Evolutionary conservation across 2,888 invertebrate genomes (phyloP).

Genomic region (Ormyrus rosae): DNA sequence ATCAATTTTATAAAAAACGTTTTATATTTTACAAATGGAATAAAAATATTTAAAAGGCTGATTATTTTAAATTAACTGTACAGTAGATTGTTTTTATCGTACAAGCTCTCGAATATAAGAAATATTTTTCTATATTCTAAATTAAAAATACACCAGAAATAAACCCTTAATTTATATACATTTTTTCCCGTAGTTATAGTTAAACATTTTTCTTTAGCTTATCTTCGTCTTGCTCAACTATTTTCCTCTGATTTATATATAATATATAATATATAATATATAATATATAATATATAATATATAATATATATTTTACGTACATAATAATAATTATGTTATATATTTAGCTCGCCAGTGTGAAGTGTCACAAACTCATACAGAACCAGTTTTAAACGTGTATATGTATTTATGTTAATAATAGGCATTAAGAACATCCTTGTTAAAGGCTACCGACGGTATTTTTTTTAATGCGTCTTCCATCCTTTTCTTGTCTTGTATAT

Average conservation of each 20-base stretch:
- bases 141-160: conserved; percentile 12
- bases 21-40: too few relatives aligned
- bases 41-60: too few relatives aligned
- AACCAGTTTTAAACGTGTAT: conserved; percentile 39
- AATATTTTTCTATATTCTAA: too few relatives aligned
- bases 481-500: background rate
- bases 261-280: conserved; percentile 42
- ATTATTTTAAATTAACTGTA: too few relatives aligned
- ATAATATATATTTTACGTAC: conserved; percentile 31
- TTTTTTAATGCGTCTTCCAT: conserved; percentile 47
- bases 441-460: conserved; percentile 56
- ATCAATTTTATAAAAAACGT: too few relatives aligned
- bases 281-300: conserved; percentile 31
- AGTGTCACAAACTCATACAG: conserved; percentile 38
- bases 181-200: background rate
- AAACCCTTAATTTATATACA: conserved; percentile 2
- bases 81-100: too few relatives aligned
- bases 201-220: conserved; percentile 7
- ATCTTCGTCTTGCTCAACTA: conserved; percentile 3
- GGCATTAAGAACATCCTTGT: conserved; percentile 53
- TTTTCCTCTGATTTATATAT: conserved; percentile 28
- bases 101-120: background rate
- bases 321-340: conserved; percentile 34
- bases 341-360: conserved; percentile 34
- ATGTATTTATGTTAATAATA: conserved; percentile 62